These are phyloP conservation scores for Cydia pomonella DNA, from an alignment of 1,140 invertebrate species.

Conservation along the genomic window DNA sequence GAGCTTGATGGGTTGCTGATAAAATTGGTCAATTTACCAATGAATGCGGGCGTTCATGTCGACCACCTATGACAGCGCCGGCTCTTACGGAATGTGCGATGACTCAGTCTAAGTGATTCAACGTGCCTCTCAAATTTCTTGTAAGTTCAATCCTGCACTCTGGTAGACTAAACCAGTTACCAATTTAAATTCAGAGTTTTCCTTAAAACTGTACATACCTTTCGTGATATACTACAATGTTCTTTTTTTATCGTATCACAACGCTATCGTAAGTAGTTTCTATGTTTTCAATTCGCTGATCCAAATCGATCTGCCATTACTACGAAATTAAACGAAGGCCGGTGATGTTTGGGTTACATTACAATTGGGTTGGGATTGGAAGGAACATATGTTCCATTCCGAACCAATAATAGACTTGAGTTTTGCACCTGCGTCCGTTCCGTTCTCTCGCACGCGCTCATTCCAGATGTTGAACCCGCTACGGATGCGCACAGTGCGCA, in stretches of 20 bases:
- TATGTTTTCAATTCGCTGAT: neutral
- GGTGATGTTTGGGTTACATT: slow-evolving; percentile 1
- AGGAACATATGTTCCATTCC: slow-evolving; percentile 54
- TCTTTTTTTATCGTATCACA: neutral
- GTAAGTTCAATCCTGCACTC: neutral
- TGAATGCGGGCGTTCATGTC: slow-evolving; percentile 19
- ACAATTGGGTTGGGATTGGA: slow-evolving; percentile 12
- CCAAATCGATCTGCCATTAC: neutral
- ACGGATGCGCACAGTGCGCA: slow-evolving; percentile 2
- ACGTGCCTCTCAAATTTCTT: slow-evolving; percentile 18
- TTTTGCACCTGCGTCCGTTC: slow-evolving; percentile 74
- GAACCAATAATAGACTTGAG: slow-evolving; percentile 51
- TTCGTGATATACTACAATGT: neutral
- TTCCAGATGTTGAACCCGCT: slow-evolving; percentile 59
- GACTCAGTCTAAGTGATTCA: slow-evolving; percentile 32
- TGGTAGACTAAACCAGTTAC: neutral
- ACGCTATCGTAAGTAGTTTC: neutral
- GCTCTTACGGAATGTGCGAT: slow-evolving; percentile 22
- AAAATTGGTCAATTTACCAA: slow-evolving; percentile 18
- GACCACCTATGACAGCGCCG: slow-evolving; percentile 12
- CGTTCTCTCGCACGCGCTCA: slow-evolving; percentile 64
- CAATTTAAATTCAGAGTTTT: neutral
- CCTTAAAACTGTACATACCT: neutral
- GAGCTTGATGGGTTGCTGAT: neutral
- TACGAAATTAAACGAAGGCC: slow-evolving; percentile 15